Evolutionary conservation across 2,797 vertebrate species (phyloP).

Genomic region (Lemur catta): DNA sequence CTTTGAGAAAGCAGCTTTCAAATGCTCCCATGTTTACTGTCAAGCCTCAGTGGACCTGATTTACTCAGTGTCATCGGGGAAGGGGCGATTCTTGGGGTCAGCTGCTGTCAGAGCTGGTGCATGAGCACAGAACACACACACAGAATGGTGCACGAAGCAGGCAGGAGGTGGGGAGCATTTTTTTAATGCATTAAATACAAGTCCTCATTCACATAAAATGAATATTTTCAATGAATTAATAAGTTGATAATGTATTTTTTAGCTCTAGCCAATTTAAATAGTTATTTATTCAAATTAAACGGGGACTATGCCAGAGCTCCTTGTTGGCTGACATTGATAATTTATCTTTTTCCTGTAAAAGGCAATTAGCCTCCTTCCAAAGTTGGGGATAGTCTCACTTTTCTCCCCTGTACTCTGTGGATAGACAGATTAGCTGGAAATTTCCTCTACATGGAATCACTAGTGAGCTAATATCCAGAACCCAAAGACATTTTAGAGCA

Average conservation of each 20-base stretch:
- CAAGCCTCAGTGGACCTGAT: not conserved
- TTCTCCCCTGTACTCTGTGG: not conserved
- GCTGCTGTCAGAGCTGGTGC: not conserved
- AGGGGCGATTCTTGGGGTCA: not conserved
- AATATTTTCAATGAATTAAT: not conserved
- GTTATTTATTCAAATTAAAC: not conserved
- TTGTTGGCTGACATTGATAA: not conserved
- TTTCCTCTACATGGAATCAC: not conserved
- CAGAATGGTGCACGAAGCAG: not conserved
- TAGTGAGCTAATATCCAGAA: not conserved
- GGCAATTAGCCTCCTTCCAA: not conserved
- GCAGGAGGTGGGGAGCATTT: not conserved
- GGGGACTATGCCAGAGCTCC: not conserved
- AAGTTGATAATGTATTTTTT: not conserved
- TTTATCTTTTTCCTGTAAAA: not conserved
- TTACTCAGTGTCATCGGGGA: not conserved
- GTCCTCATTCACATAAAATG: not conserved
- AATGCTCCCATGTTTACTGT: not conserved
- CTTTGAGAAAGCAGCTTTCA: constrained; percentile 22
- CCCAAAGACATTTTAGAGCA: not conserved
- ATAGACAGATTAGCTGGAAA: not conserved
- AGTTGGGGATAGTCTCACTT: not conserved
- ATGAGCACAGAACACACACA: not conserved
- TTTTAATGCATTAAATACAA: not conserved
- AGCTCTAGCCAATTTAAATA: not conserved